phyloP scores from a whole-genome alignment of 2,113 vertebrate genomes.

The Opisthocomus hoazin region DNA sequence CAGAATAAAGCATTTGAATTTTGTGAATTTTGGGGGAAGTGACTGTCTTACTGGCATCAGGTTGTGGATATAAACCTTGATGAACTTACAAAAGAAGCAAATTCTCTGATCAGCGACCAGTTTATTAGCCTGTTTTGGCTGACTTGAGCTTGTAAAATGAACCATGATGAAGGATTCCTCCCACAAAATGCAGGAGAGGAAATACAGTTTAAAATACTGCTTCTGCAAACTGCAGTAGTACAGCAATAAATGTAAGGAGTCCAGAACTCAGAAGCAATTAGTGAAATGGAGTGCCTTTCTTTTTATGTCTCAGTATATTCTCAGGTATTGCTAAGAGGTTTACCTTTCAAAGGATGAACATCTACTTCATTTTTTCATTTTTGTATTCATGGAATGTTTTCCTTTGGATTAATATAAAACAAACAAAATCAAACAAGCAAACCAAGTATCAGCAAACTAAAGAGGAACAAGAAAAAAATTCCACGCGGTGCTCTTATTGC shows the following conservation, averaged over 20 bases:
- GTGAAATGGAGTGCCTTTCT: not conserved
- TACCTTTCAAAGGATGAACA: not conserved
- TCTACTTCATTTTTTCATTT: not conserved
- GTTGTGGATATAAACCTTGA: not conserved
- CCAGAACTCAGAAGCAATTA: not conserved
- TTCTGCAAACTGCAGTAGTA: not conserved
- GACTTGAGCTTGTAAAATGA: not conserved
- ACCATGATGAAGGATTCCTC: not conserved
- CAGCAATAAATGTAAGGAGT: not conserved
- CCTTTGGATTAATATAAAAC: not conserved
- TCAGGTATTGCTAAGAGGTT: not conserved
- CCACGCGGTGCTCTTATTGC: not conserved
- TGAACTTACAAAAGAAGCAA: not conserved
- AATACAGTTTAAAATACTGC: not conserved
- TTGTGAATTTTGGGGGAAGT: not conserved
- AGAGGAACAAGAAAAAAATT: not conserved
- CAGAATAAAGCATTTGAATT: not conserved
- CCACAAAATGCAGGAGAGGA: not conserved
- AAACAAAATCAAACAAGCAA: not conserved
- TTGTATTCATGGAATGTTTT: not conserved
- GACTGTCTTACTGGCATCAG: not conserved
- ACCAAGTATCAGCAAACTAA: not conserved
- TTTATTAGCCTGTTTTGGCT: not conserved
- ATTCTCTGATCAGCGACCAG: not conserved
- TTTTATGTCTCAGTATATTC: not conserved